Evolutionary conservation across 2,113 vertebrate species (phyloP).

Genomic region (Ploceus nigricollis): DNA sequence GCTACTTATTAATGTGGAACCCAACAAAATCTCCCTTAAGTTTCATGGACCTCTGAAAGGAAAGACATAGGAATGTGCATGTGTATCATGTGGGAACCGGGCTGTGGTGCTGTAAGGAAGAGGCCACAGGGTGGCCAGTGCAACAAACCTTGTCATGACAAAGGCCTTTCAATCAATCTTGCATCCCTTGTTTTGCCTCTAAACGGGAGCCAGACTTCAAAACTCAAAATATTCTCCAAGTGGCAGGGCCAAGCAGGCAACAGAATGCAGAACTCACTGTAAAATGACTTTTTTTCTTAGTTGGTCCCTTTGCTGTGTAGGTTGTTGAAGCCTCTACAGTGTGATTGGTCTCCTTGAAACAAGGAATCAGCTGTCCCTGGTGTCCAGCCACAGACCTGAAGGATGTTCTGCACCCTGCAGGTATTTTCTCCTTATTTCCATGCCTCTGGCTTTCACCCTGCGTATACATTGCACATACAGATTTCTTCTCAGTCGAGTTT

Average conservation of each 20-base stretch:
- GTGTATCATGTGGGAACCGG: neutral
- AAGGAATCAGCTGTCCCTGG: neutral
- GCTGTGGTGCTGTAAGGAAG: neutral
- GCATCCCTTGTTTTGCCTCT: neutral
- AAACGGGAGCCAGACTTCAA: neutral
- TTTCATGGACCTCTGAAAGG: neutral
- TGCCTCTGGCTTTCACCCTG: neutral
- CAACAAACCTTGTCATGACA: neutral
- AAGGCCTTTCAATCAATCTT: neutral
- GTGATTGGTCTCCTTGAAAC: neutral
- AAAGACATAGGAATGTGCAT: rapidly evolving
- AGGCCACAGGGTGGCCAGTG: neutral
- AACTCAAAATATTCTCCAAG: neutral
- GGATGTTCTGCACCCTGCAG: neutral
- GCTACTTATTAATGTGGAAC: neutral
- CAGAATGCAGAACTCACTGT: neutral
- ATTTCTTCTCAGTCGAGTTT: neutral
- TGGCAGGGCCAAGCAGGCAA: neutral
- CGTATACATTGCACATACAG: neutral
- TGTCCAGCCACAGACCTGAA: neutral
- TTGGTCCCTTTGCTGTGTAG: neutral
- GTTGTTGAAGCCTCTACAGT: neutral
- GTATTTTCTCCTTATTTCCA: neutral
- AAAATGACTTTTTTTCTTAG: neutral
- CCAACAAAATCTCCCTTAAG: neutral